Conservation (phyloP, 2,113 vertebrate genomes). For the Oxygymnocypris stewartii region DNA sequence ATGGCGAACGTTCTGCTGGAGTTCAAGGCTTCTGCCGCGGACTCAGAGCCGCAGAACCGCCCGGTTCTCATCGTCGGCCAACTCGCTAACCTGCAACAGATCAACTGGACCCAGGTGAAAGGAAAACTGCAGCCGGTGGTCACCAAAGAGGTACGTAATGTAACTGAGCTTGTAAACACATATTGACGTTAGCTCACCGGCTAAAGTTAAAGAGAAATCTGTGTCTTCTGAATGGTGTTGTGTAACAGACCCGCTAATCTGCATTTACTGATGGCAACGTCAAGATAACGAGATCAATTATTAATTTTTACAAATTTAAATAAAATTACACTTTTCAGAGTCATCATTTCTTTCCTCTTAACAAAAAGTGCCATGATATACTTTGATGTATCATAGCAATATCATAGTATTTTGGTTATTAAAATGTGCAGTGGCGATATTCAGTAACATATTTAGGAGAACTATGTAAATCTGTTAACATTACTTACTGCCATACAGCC, state of each 20-base stretch:
- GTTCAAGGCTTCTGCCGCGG: constrained; percentile 83
- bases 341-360: neutral
- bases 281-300: neutral
- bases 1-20: constrained; percentile 91
- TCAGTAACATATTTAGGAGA: no score
- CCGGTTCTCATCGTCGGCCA: constrained; percentile 86
- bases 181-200: constrained; percentile 2
- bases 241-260: neutral
- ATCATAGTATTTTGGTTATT: neutral
- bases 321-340: neutral
- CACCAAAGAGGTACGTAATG: constrained; percentile 83
- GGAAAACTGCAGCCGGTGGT: constrained; percentile 88
- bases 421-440: neutral
- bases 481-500: neutral
- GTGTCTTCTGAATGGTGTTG: neutral
- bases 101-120: constrained; percentile 84
- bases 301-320: neutral
- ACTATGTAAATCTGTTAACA: neutral
- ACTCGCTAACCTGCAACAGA: constrained; percentile 80
- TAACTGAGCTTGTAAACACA: neutral
- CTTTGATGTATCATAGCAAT: neutral
- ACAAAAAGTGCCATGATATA: neutral
- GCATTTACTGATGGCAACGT: neutral
- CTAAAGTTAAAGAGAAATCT: constrained; percentile 1
- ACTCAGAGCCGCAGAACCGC: constrained; percentile 86